A percentile compares a stretch with the other conserved stretches of the same genome.
These are phyloP conservation scores for Palloptera scutellata DNA, from an alignment of 2,888 invertebrate genomes.

Conservation along the genomic window DNA sequence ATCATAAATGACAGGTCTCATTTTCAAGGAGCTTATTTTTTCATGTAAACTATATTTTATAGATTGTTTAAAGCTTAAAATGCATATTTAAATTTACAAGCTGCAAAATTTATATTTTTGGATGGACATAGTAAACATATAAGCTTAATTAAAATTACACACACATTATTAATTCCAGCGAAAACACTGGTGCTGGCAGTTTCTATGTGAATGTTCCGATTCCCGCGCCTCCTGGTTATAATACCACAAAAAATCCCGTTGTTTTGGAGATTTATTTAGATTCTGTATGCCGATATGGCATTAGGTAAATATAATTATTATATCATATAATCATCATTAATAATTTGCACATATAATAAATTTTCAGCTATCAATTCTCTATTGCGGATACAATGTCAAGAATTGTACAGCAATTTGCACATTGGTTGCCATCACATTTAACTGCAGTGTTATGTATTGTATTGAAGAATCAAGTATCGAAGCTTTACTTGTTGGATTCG, in stretches of 20 bases:
- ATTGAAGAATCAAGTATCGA: slow-evolving; percentile 67
- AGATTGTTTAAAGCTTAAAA: no score
- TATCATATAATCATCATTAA: slow-evolving; percentile 5
- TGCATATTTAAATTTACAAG: no score
- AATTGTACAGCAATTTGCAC: slow-evolving; percentile 72
- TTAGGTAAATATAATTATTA: slow-evolving; percentile 68
- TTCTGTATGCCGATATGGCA: slow-evolving; percentile 74
- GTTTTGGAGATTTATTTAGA: slow-evolving; percentile 72
- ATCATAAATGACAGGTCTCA: no score
- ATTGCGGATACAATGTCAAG: slow-evolving; percentile 71
- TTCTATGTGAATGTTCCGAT: slow-evolving; percentile 70
- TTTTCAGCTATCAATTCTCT: slow-evolving; percentile 64
- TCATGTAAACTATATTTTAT: no score
- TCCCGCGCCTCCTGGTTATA: slow-evolving; percentile 66
- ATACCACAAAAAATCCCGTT: slow-evolving; percentile 63
- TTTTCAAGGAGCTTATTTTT: no score
- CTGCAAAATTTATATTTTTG: no score
- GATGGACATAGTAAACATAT: no score
- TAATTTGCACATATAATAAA: not conserved
- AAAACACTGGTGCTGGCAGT: slow-evolving; percentile 40
- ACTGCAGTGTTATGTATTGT: slow-evolving; percentile 72
- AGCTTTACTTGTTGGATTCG: slow-evolving; percentile 54
- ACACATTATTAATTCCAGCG: slow-evolving; percentile 35
- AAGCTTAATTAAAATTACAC: no score
- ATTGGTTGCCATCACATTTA: slow-evolving; percentile 73